Percentiles rank a stretch among this genome's conserved stretches.
phyloP scores from a whole-genome alignment of 2,888 invertebrate species.

The Chrysolina americana region DNA sequence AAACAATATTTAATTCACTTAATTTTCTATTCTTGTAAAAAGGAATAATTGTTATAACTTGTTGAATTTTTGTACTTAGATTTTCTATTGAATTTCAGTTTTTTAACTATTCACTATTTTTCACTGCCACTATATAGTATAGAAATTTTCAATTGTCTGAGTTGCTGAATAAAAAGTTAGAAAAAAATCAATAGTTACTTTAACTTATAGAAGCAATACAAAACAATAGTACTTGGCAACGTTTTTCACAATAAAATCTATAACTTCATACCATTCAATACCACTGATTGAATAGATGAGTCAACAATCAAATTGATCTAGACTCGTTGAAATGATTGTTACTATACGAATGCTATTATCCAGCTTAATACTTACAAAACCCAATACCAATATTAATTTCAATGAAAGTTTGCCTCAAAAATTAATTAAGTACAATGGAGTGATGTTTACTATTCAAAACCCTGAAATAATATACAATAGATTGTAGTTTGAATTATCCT shows the following conservation, averaged over 20 bases:
- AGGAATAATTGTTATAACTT: slow-evolving; percentile 38
- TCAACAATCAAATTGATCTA: no score
- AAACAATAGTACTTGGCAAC: slow-evolving; percentile 34
- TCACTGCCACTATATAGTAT: slow-evolving; percentile 65
- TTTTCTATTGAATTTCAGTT: slow-evolving; percentile 42
- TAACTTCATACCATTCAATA: not conserved
- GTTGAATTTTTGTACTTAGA: slow-evolving; percentile 52
- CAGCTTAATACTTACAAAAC: no score
- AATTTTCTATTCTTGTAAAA: slow-evolving; percentile 36
- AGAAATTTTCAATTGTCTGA: slow-evolving; percentile 41
- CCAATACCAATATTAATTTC: no score
- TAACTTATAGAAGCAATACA: slow-evolving; percentile 56
- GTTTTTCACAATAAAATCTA: slow-evolving; percentile 38
- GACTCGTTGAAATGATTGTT: no score
- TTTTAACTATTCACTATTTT: slow-evolving; percentile 59
- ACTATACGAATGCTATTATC: no score
- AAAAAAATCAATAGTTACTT: slow-evolving; percentile 40
- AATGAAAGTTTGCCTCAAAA: no score
- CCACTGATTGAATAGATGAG: not conserved
- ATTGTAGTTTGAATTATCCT: no score
- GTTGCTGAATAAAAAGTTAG: slow-evolving; percentile 42
- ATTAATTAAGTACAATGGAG: no score
- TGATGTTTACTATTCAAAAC: no score
- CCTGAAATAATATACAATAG: no score
- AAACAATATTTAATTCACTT: slow-evolving; percentile 27